Evolutionary conservation across 2,888 invertebrate species (phyloP), one percentile per base, ranked within the genome.

Genomic region (Drosophila rubida): DNA sequence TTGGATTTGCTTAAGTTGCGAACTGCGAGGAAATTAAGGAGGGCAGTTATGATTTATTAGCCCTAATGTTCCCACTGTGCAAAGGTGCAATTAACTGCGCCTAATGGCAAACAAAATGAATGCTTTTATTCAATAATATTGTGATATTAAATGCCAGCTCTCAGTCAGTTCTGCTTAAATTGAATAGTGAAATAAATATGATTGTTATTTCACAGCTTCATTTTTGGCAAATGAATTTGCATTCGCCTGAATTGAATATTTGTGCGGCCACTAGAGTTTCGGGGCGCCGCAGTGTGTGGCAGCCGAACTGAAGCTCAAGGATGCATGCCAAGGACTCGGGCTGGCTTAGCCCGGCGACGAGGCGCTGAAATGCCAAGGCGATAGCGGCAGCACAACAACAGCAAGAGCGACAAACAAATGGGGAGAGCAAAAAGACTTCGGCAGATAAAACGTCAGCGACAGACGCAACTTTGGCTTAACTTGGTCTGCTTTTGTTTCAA

Each of bases 401-500:
- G 5, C 27, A 35, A 46, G n/a, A 53, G 44, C 25, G 51, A 59
- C 16, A 49, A 30, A 19, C 25, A 32, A 27, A 19, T 11, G 14
- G 6, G 16, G 16, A 39, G n/a, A 45, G 27, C 19, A 16, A 32
- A 44, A 42, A 19, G 27, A 60, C 50, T 46, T 61, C 42, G 55
- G 44, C 49, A 81, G 73, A 78, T 80, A 77, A 69, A 72, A 65
- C 55, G 78, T 69, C 81, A 75, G 72, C 64, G 57, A 71, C 78
- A 78, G 79, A 77, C 77, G 57, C 75, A 72, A 70, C 73, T 63
- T 61, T 48, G 72, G 46, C 60, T 75, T 63, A 75, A 76, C 73
- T 75, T 75, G 59, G 73, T 39, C 22, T 44, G 32, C 63, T 68
- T 65, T 73, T 74, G 67, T 74, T 62, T 76, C 68, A 64, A 77